Conservation (phyloP, 2,113 vertebrate species). For the Rattus rattus region DNA sequence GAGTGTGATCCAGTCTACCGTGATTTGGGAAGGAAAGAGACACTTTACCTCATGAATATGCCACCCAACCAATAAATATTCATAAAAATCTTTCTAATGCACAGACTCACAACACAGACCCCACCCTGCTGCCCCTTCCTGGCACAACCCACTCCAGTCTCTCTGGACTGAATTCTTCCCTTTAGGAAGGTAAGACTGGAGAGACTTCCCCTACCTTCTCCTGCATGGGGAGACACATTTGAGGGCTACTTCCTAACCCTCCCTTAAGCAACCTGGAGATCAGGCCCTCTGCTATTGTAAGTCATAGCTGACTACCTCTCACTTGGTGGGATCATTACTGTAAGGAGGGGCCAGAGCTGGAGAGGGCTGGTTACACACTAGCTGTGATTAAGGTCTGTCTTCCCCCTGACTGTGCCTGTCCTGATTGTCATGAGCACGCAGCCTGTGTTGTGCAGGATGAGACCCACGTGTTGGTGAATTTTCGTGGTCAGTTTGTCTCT, state of each 20-base stretch:
- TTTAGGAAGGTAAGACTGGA: background rate
- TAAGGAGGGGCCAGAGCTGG: background rate
- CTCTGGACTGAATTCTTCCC: background rate
- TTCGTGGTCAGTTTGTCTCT: background rate
- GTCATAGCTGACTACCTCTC: too few species aligned
- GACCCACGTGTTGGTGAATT: background rate
- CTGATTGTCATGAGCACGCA: too few species aligned
- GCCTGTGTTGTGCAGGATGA: background rate
- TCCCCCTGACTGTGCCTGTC: too few species aligned
- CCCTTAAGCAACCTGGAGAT: background rate
- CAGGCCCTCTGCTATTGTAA: background rate
- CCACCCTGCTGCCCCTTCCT: too few species aligned
- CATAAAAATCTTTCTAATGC: background rate
- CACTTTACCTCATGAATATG: background rate
- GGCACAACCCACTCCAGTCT: background rate
- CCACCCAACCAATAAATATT: background rate
- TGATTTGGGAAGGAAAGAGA: background rate
- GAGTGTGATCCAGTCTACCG: background rate
- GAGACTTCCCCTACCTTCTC: background rate
- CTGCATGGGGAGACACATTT: background rate
- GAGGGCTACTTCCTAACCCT: background rate
- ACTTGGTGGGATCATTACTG: too few species aligned
- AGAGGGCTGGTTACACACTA: rapidly evolving
- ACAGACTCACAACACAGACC: background rate
- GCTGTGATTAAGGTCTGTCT: too few species aligned